Evolutionary conservation across 2,113 vertebrate species (phyloP), one percentile per base, ranked within the genome.

Genomic region (Peromyscus californicus): DNA sequence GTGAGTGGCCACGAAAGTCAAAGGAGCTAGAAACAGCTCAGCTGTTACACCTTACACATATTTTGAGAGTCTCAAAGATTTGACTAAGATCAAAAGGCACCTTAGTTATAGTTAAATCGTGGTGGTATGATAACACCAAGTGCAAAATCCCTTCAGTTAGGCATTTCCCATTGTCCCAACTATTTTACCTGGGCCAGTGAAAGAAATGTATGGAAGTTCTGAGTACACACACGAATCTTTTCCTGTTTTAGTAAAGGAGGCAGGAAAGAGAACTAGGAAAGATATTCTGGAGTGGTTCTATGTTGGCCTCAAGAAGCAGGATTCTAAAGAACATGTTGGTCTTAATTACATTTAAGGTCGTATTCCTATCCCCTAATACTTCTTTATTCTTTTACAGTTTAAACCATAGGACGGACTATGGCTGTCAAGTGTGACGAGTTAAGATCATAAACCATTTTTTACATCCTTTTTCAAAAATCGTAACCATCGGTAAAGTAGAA

Each of bases 401-500:
- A 87, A 80, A 94, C 24, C n/a, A 89, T 39, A 86, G 86, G 89
- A 90, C 36, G 39, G 93, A 96, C 16, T 70, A 10, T 36, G 7
- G 86, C 31, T 95, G 82, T 96, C 95, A 96, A 89, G 45, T 92
- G 82, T 39, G 0, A 17, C 87, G 63, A 76, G 3, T 36, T 2
- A 75, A n/a, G 31, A 95, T 89, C 42, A 93, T 39, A 96, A 96
- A 90, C 72, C 26, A 87, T 90, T 95, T 29, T 89, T 90, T 70
- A 91, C 67, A 31, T 54, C 94, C 90, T 89, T 67, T 69, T 17
- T 90, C 83, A 92, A 67, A 45, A 83, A 31, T 67, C 75, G 39
- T 45, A 92, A 39, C 80, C 42, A 42, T 69, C 12, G 51, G 76
- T 88, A 69, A 90, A 82, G 26, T 0, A 54, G 74, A 95, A 83